A percentile compares a stretch with the other conserved stretches of the same genome.
phyloP scores from a whole-genome alignment of 2,113 vertebrate genomes.

The Orthonyx spaldingii region DNA sequence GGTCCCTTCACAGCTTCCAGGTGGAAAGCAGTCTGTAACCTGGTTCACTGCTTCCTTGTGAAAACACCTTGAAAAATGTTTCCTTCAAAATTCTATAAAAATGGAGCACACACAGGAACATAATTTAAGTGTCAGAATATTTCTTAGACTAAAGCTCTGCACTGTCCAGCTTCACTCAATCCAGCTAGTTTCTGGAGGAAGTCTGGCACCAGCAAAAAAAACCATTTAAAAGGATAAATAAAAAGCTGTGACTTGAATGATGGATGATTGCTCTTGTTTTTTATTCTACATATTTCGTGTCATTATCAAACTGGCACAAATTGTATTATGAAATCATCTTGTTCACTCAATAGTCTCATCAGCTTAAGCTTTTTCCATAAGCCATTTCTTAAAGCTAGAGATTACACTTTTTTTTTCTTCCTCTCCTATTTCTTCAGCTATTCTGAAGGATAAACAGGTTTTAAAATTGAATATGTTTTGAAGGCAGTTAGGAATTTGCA shows the following conservation, averaged over 20 bases:
- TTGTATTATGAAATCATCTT: slow-evolving; percentile 11
- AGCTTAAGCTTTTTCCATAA: neutral
- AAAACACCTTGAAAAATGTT: neutral
- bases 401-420: neutral
- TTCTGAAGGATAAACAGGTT: slow-evolving; percentile 29
- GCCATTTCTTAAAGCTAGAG: slow-evolving; percentile 12
- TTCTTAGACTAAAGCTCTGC: neutral
- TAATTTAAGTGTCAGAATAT: neutral
- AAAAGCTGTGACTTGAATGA: neutral
- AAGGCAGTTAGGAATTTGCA: slow-evolving; percentile 49
- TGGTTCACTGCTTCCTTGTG: neutral
- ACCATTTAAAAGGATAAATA: neutral
- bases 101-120: neutral
- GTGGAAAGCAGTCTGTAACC: neutral
- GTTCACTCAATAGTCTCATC: slow-evolving; percentile 7
- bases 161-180: neutral
- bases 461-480: slow-evolving; percentile 27
- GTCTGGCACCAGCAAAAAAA: neutral
- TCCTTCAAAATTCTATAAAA: neutral
- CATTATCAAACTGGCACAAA: slow-evolving; percentile 15
- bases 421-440: slow-evolving; percentile 1
- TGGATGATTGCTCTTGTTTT: neutral
- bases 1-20: neutral
- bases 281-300: neutral
- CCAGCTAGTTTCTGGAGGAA: neutral